These are phyloP conservation scores for Leucania comma DNA, from an alignment of 2,888 invertebrate species.

Conservation along the genomic window DNA sequence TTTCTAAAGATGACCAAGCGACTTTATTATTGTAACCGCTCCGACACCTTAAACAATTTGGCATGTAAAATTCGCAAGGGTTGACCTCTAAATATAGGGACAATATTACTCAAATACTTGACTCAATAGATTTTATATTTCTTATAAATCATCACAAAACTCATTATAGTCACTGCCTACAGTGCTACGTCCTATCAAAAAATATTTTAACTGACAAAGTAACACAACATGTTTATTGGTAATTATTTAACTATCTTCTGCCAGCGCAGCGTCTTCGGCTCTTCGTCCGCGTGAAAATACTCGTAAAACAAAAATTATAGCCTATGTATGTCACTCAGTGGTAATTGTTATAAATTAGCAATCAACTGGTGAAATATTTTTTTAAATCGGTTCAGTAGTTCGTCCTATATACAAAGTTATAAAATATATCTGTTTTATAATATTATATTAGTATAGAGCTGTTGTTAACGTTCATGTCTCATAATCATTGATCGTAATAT, in stretches of 20 bases:
- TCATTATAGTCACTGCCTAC: not conserved
- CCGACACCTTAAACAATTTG: slow-evolving; percentile 24
- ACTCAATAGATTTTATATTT: not conserved
- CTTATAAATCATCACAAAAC: slow-evolving; percentile 6
- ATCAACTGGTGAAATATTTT: no score
- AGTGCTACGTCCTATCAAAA: slow-evolving; percentile 7
- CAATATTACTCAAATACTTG: slow-evolving; percentile 3
- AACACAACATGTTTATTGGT: slow-evolving; percentile 20
- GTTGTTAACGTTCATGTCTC: slow-evolving; percentile 20
- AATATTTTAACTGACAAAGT: slow-evolving; percentile 3
- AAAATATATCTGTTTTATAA: no score
- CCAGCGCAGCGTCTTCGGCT: no score
- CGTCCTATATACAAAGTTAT: no score
- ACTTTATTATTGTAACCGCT: slow-evolving; percentile 8
- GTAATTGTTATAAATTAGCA: no score
- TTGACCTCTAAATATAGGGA: slow-evolving; percentile 9
- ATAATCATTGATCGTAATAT: slow-evolving; percentile 40
- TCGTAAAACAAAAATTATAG: no score
- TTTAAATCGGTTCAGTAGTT: no score
- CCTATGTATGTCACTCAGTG: no score
- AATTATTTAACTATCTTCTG: not conserved
- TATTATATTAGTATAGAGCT: no score
- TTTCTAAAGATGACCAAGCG: slow-evolving; percentile 27
- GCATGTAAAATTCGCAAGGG: slow-evolving; percentile 10
- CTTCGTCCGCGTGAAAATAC: no score